Evolutionary conservation across 1,140 invertebrate species (phyloP), one percentile per base, ranked within the genome.

Genomic region (Cydia strobilella): DNA sequence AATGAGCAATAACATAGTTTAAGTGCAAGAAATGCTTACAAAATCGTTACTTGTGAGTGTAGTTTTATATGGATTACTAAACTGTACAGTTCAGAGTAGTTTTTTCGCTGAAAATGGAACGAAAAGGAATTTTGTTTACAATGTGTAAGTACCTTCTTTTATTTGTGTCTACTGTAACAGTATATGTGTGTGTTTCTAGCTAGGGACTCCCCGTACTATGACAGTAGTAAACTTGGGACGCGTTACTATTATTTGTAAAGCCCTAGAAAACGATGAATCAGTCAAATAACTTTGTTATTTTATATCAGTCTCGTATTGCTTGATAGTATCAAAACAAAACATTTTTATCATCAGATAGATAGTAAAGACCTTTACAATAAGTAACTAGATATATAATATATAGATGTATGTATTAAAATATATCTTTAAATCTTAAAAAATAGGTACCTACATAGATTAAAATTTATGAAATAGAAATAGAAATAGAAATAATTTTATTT

Each of bases 61-160:
- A n/a, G 27, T 66, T 35, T 66, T 66, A 23, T 23, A 13, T 63
- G 20, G 20, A 5, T 5, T 66, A 35, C 10, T 31, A 7, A 31
- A 35, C 20, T 45, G 39, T 25, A n/a, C 4, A 25, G 39, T 18
- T 72, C 71, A 72, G 25, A 72, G 48, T 20, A 45, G 71, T 20
- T 23, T 45, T 15, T 12, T 20, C n/a, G 35, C 9, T 13, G 35
- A 25, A 48, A 45, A 86, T 80, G 72, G 66, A 2, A 77, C 78
- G 13, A 75, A 82, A 54, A 87, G 82, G 79, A 79, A 76, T 10
- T 88, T 88, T 86, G 81, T 86, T 75, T 88, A 90, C 74, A 79
- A 86, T 69, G 83, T 80, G 86, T 90, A 84, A 85, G 86, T 87
- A 25, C 7, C 31, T 15, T 59, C 25, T 20, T 59, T 35, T 35